Evolutionary conservation across 2,888 invertebrate species (phyloP).

Genomic region (Invenusta paracnida): DNA sequence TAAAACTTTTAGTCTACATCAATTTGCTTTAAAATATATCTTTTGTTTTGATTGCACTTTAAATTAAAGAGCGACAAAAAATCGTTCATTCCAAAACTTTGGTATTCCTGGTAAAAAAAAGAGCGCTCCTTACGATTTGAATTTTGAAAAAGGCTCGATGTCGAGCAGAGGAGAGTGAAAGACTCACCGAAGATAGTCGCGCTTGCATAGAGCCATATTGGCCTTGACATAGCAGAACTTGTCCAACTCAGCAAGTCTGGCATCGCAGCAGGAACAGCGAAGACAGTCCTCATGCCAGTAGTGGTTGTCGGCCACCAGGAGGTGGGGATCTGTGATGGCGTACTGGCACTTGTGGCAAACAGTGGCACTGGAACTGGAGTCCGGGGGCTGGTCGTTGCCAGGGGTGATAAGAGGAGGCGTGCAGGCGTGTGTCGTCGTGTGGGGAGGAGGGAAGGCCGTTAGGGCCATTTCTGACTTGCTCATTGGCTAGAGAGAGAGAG

Average conservation of each 20-base stretch:
- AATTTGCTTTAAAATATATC: no score
- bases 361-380: background rate
- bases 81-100: no score
- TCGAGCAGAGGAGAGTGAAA: no score
- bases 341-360: constrained; percentile 34
- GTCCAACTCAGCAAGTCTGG: constrained; percentile 83
- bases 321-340: constrained; percentile 32
- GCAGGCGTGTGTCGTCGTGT: background rate
- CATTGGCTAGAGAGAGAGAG: no score
- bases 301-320: constrained; percentile 70
- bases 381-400: background rate
- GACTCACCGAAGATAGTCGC: constrained; percentile 79
- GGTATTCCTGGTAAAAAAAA: background rate
- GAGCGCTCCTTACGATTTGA: background rate
- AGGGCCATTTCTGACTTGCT: background rate
- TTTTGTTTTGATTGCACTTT: no score
- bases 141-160: background rate
- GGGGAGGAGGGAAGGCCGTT: background rate
- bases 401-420: background rate
- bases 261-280: constrained; percentile 80
- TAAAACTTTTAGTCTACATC: no score
- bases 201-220: constrained; percentile 80
- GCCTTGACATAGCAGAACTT: constrained; percentile 83
- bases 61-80: no score
- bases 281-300: constrained; percentile 91